These are phyloP conservation scores for Psophia crepitans DNA, from an alignment of 2,113 vertebrate genomes.

Conservation along the genomic window DNA sequence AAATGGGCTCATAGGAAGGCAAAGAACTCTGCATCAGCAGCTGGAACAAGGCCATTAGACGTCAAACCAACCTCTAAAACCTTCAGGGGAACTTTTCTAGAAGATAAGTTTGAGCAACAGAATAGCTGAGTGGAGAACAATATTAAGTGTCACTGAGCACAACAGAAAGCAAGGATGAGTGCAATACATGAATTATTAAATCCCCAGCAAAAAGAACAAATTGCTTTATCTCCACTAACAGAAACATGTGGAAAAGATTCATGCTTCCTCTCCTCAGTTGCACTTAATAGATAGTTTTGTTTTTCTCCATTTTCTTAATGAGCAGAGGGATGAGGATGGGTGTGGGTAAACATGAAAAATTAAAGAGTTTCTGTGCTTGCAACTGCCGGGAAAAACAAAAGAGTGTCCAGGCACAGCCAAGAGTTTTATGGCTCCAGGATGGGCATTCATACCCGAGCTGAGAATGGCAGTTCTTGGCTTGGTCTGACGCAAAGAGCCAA, in stretches of 20 bases:
- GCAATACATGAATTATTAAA: slow-evolving; percentile 25
- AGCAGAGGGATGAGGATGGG: background rate
- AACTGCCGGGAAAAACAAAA: background rate
- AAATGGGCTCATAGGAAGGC: background rate
- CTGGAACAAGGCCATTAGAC: slow-evolving; percentile 53
- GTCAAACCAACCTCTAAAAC: slow-evolving; percentile 44
- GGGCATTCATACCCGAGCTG: slow-evolving; percentile 80
- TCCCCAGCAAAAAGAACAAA: background rate
- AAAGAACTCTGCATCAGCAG: slow-evolving; percentile 54
- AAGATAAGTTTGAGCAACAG: slow-evolving; percentile 19
- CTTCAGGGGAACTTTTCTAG: slow-evolving; percentile 35
- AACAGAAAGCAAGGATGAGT: background rate
- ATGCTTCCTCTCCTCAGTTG: background rate
- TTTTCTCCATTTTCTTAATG: background rate
- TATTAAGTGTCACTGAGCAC: background rate
- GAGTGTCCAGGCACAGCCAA: background rate
- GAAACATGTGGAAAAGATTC: background rate
- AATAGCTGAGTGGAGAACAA: slow-evolving; percentile 1
- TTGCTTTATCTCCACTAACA: background rate
- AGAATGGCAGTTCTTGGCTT: slow-evolving; percentile 84
- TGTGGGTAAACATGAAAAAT: background rate
- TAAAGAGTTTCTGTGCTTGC: background rate
- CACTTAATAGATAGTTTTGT: background rate
- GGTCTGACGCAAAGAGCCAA: slow-evolving; percentile 72
- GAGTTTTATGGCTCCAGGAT: background rate